These are phyloP conservation scores for Sinocyclocheilus maitianheensis DNA, from an alignment of 2,113 vertebrate genomes.

Conservation along the genomic window DNA sequence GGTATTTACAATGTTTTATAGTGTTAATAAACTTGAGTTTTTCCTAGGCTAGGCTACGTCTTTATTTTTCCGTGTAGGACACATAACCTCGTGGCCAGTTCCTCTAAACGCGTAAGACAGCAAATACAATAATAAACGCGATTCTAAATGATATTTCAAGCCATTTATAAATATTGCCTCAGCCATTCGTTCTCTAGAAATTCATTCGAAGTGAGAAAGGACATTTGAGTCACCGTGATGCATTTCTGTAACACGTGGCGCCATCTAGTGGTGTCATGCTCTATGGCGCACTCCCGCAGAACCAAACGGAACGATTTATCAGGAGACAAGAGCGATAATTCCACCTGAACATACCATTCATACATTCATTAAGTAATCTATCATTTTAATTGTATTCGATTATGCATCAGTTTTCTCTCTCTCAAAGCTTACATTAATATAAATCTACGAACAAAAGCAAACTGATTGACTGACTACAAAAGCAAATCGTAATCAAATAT, in stretches of 20 bases:
- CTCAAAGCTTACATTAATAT: neutral
- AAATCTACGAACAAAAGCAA: neutral
- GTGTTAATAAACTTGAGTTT: neutral
- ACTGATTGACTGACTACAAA: neutral
- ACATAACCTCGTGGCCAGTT: neutral
- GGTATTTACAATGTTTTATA: neutral
- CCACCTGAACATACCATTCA: neutral
- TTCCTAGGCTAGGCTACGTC: neutral
- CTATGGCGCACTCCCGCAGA: neutral
- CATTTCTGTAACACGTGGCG: constrained; percentile 24
- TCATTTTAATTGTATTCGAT: neutral
- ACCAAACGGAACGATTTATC: neutral
- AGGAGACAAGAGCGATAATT: neutral
- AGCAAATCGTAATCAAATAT: neutral
- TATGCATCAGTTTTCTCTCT: neutral
- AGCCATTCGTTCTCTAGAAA: constrained; percentile 17
- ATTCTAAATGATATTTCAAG: neutral
- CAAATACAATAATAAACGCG: neutral
- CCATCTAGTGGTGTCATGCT: constrained; percentile 28
- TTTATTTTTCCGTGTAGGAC: neutral
- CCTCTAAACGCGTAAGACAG: neutral
- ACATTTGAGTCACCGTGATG: neutral
- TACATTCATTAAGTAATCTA: too few species aligned
- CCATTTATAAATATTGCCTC: neutral
- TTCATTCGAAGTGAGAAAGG: constrained; percentile 11